Evolutionary conservation across 2,888 invertebrate species (phyloP).

Genomic region (Synergus japonicus): DNA sequence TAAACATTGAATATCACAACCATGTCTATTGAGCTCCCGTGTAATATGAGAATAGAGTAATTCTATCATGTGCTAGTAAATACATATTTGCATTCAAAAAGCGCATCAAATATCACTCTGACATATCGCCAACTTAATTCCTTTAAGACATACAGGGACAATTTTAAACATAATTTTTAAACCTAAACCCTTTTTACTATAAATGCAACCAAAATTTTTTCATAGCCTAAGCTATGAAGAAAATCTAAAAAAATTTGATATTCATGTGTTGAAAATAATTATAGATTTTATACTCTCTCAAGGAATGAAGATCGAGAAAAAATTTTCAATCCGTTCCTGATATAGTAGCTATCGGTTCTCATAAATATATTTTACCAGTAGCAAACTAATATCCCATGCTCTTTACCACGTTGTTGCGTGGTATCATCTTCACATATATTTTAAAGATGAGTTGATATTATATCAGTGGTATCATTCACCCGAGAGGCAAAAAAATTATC

Average conservation of each 20-base stretch:
- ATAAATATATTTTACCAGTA: constrained; percentile 9
- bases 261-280: not conserved
- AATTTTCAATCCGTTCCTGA: constrained; percentile 14
- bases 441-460: constrained; percentile 19
- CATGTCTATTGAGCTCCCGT: constrained; percentile 17
- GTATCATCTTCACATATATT: not conserved
- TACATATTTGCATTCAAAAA: constrained; percentile 44
- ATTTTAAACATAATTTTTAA: not conserved
- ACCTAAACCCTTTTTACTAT: not conserved
- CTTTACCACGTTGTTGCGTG: constrained; percentile 10
- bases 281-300: not conserved
- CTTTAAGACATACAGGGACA: not conserved
- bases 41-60: constrained; percentile 48
- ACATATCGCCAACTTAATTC: not conserved
- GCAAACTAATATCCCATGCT: constrained; percentile 31
- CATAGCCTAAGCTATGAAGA: no score
- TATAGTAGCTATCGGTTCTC: constrained; percentile 10
- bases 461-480: not conserved
- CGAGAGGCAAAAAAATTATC: not conserved
- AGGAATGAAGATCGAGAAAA: not conserved
- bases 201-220: not conserved
- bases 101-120: constrained; percentile 46
- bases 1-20: constrained; percentile 35
- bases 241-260: no score
- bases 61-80: constrained; percentile 56